phyloP scores from a whole-genome alignment of 2,113 vertebrate genomes.

The Vireo altiloquus region DNA sequence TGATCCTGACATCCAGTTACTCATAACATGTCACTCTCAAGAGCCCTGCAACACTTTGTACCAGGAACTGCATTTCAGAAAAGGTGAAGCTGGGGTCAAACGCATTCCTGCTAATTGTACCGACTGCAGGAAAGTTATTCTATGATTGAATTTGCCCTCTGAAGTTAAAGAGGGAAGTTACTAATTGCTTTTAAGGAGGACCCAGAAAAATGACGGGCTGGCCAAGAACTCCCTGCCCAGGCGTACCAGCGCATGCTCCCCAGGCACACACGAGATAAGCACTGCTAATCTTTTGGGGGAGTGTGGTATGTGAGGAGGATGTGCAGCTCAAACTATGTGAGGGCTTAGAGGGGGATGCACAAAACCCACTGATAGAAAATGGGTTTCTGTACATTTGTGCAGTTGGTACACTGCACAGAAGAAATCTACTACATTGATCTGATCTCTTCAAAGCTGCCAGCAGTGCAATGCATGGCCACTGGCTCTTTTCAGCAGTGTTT shows the following conservation, averaged over 20 bases:
- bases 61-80: conserved; percentile 29
- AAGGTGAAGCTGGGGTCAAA: conserved; percentile 21
- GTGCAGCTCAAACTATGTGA: neutral
- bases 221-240: neutral
- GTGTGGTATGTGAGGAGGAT: neutral
- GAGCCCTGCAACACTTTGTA: neutral
- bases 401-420: neutral
- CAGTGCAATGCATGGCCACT: neutral
- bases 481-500: neutral
- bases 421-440: neutral
- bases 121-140: neutral
- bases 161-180: conserved; percentile 12
- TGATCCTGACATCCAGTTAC: neutral
- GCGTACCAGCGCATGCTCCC: rapidly evolving
- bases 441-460: neutral
- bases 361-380: neutral
- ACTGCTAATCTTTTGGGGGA: neutral
- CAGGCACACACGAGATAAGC: neutral
- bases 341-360: neutral
- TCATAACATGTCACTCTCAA: neutral
- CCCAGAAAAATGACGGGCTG: neutral
- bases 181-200: conserved; percentile 46
- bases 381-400: neutral
- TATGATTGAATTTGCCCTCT: neutral
- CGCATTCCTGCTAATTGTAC: conserved; percentile 33